Base-by-base conservation (phyloP, 2,797 vertebrate genomes). In the Myotis planiceps region DNA sequence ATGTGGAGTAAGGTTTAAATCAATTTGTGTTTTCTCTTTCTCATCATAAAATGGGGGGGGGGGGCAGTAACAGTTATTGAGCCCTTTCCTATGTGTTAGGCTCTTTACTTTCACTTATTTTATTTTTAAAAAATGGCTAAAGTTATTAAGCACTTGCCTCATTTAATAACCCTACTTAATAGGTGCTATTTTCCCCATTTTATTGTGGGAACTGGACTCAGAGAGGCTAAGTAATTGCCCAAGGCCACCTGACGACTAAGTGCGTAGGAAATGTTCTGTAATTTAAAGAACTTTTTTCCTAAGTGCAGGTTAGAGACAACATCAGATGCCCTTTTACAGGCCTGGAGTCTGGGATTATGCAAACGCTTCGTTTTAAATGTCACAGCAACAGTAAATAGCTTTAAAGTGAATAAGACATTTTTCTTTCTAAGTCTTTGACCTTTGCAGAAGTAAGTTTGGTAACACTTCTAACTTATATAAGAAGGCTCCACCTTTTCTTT, bases 401-500 rank as follows among this genome's bases (percentile, higher is more conserved):
- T 90, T 90, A 83, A 90, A 93, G 60, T 13, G 13, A 86, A 83
- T 84, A 72, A 94, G 82, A 75, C 78, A n/a, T 94, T 91, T 92
- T 92, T 15, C 75, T 82, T 91, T 95, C 49, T 88, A 93, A 65
- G 14, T 78, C 37, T 72, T 81, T 71, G 63, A 60, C 32, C 63
- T 45, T 95, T 88, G 92, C 15, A 86, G 84, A 84, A 69, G 49
- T 71, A 85, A 74, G 58, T 92, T 45, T 85, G 81, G 60, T 95
- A 65, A 66, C 7, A 51, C 55, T 88, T 92, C 32, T 82, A 37
- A 29, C 42, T 93, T 94, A 29, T 66, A 14, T 92, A 80, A 60
- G 14, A 76, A 93, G 49, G 49, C 47, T 91, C 13, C 51, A n/a
- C 37, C 82, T 92, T 84, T 66, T 66, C 55, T 60, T 60, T 60